phyloP scores from a whole-genome alignment of 37 sponge, comb jelly and placozoan genomes.

The Dysidea cf. avara region DNA sequence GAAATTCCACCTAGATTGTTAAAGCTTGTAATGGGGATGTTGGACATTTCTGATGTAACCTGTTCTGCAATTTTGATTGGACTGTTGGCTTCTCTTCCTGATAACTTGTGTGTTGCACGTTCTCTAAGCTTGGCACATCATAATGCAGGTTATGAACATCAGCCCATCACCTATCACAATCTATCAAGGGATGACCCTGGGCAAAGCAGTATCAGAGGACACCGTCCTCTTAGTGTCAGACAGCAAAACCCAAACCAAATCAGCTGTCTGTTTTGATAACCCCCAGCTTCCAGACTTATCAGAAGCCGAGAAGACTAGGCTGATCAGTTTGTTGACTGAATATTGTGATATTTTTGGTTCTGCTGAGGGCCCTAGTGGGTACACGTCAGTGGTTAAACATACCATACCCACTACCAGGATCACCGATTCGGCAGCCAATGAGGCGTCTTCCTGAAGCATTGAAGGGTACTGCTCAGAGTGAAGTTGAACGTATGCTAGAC shows the following conservation, averaged over 20 bases:
- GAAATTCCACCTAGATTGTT: no score
- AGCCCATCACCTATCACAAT: background rate
- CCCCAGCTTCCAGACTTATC: background rate
- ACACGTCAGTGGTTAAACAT: slow-evolving; percentile 9
- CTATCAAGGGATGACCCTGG: background rate
- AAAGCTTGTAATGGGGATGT: no score
- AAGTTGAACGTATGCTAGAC: slow-evolving; percentile 9
- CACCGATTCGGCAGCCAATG: slow-evolving; percentile 30
- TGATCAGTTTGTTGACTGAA: background rate
- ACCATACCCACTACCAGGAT: slow-evolving; percentile 7
- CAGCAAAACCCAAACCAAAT: background rate
- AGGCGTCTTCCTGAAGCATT: slow-evolving; percentile 4
- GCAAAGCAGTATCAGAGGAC: background rate
- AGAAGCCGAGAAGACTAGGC: background rate
- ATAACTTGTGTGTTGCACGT: background rate
- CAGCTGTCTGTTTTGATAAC: background rate
- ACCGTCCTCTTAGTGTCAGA: background rate
- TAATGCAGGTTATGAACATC: slow-evolving; percentile 14
- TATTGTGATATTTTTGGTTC: slow-evolving; percentile 1
- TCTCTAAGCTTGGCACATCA: background rate
- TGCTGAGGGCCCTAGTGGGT: background rate
- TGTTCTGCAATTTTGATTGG: no score
- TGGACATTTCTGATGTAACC: no score
- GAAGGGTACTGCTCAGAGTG: background rate
- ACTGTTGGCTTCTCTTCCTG: background rate